Base-by-base conservation (phyloP, 2,797 vertebrate species). In the Anas capensis region DNA sequence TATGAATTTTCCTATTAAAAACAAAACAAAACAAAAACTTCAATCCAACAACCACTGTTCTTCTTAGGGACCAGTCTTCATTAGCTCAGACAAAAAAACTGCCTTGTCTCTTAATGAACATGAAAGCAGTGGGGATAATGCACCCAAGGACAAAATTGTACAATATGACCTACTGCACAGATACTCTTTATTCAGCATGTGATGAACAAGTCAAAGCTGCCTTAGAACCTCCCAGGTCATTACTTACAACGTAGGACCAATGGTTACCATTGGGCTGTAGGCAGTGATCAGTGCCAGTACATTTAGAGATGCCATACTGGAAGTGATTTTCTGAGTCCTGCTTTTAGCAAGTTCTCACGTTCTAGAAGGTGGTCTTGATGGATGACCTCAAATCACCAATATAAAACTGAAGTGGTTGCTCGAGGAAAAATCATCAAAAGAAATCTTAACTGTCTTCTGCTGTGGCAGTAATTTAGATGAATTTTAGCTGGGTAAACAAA, bases 31-130 rank as follows among this genome's bases (percentile, higher is more conserved):
- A 31, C 51, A n/a, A 56, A 34, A 1, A 1, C 14, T 1, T 56
- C 11, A 48, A 11, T 13, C 16, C 12, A 17, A 42, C 24, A 15
- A 46, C 54, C 49, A 49, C 38, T 0, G 0, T 0, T 38, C 13
- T 82, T 58, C 2, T 1, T 54, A 23, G 57, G 54, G 40, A 12
- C 21, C 40, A 42, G 7, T 21, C 61, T 64, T 21, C 38, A 31
- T 34, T 23, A 76, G 57, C 38, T 31, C 56, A 38, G 27, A 27
- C 36, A 26, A 31, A 72, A n/a, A 73, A 31, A 1, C 0, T 29
- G 58, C 15, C 49, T 54, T 80, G n/a, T 46, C 72, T 81, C 29
- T 24, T 57, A 12, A 31, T 4, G 33, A 44, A 26, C 65, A 4
- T 54, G 26, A 51, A 56, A 61, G 62, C 4, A 2, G 19, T 23